These are phyloP conservation scores for Neodon shergylaensis DNA, from an alignment of 2,113 vertebrate genomes.

Conservation along the genomic window DNA sequence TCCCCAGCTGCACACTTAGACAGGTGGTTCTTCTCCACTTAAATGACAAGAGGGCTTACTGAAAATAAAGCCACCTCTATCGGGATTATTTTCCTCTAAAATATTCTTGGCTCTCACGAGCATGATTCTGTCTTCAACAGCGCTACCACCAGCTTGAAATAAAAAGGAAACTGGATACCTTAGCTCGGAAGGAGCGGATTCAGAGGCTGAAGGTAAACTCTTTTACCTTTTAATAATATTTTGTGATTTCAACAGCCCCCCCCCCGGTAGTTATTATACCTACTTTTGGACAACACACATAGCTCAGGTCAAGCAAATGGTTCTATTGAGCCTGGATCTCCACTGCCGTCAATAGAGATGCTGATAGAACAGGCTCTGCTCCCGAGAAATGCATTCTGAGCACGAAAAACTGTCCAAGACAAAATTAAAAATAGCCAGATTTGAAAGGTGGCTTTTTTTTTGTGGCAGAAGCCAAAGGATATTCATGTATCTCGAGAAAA, in stretches of 20 bases:
- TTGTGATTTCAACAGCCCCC: not conserved
- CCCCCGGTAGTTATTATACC: not conserved
- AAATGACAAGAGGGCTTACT: slow-evolving; percentile 35
- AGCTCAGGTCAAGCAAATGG: not conserved
- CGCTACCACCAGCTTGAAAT: slow-evolving; percentile 89
- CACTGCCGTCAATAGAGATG: not conserved
- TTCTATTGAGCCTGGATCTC: not conserved
- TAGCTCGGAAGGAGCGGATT: slow-evolving; percentile 85
- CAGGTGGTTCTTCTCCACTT: slow-evolving; percentile 49
- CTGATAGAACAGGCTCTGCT: not conserved
- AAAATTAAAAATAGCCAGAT: not conserved
- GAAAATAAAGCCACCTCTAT: not conserved
- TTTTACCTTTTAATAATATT: slow-evolving; percentile 3
- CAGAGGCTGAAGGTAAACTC: slow-evolving; percentile 89
- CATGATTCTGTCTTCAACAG: slow-evolving; percentile 80
- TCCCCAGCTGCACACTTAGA: slow-evolving; percentile 5
- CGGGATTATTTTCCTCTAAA: slow-evolving; percentile 51
- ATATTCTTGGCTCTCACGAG: not conserved
- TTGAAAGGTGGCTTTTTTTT: slow-evolving; percentile 41
- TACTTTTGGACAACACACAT: not conserved
- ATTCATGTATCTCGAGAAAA: slow-evolving; percentile 22
- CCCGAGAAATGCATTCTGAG: not conserved
- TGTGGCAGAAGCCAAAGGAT: not conserved
- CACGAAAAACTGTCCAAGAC: slow-evolving; percentile 13
- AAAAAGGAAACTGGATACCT: slow-evolving; percentile 88